phyloP scores from a whole-genome alignment of 2,113 vertebrate species.

The Antigone vipio region DNA sequence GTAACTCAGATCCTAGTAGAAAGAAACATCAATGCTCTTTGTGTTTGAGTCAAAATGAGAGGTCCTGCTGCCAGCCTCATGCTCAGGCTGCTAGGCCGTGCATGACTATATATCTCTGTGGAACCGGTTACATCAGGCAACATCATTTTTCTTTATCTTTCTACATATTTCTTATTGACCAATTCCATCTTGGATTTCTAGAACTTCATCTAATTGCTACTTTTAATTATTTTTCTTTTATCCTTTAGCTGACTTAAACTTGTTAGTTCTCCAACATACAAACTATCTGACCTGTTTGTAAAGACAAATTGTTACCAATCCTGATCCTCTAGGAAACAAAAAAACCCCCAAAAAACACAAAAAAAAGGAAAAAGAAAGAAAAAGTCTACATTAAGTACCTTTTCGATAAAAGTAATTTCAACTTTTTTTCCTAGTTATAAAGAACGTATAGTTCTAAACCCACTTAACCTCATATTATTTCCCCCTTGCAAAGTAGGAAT shows the following conservation, averaged over 20 bases:
- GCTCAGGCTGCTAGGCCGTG: neutral
- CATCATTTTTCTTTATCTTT: neutral
- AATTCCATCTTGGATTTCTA: neutral
- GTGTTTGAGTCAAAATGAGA: neutral
- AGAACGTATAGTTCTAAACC: neutral
- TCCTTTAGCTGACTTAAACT: neutral
- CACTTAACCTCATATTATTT: slow-evolving; percentile 20
- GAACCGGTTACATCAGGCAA: neutral
- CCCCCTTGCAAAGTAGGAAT: neutral
- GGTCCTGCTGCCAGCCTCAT: neutral
- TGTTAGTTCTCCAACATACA: neutral
- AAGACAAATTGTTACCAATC: neutral
- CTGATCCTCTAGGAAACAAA: neutral
- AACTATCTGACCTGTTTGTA: neutral
- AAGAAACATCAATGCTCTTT: neutral
- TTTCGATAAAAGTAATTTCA: neutral
- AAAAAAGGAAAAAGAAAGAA: neutral
- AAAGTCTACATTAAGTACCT: neutral
- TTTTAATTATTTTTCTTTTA: slow-evolving; percentile 24
- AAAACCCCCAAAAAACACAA: no score
- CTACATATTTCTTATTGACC: neutral
- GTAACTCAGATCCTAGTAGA: neutral
- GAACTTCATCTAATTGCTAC: neutral
- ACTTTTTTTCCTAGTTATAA: neutral
- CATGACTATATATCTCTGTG: accelerated